These are phyloP conservation scores for Ornithorhynchus anatinus DNA, from an alignment of 2,113 vertebrate genomes.

Conservation along the genomic window DNA sequence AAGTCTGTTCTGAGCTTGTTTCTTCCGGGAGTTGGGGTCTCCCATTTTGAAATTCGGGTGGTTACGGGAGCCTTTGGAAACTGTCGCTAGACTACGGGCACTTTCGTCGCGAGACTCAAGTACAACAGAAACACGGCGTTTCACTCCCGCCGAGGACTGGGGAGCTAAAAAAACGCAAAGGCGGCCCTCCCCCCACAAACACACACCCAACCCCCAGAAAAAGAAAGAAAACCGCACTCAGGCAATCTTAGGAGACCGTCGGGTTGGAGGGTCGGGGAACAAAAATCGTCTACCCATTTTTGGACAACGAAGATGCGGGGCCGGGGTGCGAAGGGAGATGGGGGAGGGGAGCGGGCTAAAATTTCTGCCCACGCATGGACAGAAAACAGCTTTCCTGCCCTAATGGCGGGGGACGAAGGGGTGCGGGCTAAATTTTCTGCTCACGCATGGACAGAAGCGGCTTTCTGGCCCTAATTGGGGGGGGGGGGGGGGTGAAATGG, in stretches of 20 bases:
- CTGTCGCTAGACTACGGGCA: slow-evolving; percentile 77
- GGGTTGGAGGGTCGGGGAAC: slow-evolving; percentile 69
- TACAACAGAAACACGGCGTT: slow-evolving; percentile 84
- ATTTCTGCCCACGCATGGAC: slow-evolving; percentile 63
- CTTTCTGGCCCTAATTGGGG: slow-evolving; percentile 61
- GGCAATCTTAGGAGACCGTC: slow-evolving; percentile 70
- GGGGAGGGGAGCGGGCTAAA: too few species aligned
- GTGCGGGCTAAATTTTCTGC: slow-evolving; percentile 63
- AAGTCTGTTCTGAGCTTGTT: slow-evolving; percentile 99
- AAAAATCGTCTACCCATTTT: slow-evolving; percentile 71
- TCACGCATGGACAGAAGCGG: slow-evolving; percentile 53
- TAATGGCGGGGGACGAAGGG: too few species aligned
- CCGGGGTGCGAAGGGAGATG: slow-evolving; percentile 13
- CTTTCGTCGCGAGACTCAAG: slow-evolving; percentile 81
- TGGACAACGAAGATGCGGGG: slow-evolving; percentile 54
- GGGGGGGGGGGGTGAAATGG: slow-evolving; percentile 33
- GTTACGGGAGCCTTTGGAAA: slow-evolving; percentile 82
- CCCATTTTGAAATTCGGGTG: slow-evolving; percentile 91
- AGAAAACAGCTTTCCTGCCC: too few species aligned
- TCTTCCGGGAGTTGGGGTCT: slow-evolving; percentile 98
- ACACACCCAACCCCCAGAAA: too few species aligned
- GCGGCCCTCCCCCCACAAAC: too few species aligned
- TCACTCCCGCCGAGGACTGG: slow-evolving; percentile 73
- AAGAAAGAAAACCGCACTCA: slow-evolving; percentile 67
- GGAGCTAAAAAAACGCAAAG: slow-evolving; percentile 69